Evolutionary conservation across 2,113 vertebrate species (phyloP), one percentile per base, ranked within the genome.

Genomic region (Salvelinus namaycush): DNA sequence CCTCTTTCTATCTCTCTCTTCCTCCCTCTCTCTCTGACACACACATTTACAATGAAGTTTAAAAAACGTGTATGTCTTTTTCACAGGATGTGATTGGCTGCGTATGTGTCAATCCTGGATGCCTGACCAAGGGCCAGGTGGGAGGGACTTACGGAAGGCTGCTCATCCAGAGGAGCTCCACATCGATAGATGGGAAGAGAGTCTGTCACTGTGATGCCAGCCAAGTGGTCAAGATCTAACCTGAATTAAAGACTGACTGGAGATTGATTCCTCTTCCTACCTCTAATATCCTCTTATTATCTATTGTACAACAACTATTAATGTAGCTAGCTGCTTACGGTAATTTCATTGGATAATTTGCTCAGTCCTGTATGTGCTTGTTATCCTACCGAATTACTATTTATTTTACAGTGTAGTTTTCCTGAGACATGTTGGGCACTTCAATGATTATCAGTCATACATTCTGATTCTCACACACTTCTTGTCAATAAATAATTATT

Each of bases 101-200:
- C 0, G 73, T 97, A 5, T 99, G 97, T 18, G 75, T 98, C 87
- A 99, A 99, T 60, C 97, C 97, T 0, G 97, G 96, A 1, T 95
- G 97, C 0, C 87, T 98, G 79, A 97, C 97, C 2, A 99, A 98
- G 89, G 97, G 97, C 14, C 96, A 94, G 27, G 95, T 97, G 0
- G 97, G 97, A 0, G 97, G 97, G 66, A 97, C 96, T n/a, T 99
- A 94, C 0, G 84, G 94, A 39, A 91, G 96, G 20, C 84, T 99
- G 65, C 91, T 94, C 20, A 13, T 95, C 20, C 89, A 87, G 39
- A 81, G 82, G 24, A 82, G 76, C 13, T 22, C 27, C 2, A 0
- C 11, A 0, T 57, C 48, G 0, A 57, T 74, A 0, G 80, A 85
- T 0, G 78, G 44, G 1, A 87, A 85, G 59, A 89, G 94, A 72